Evolutionary conservation across 1,140 invertebrate species (phyloP).

Genomic region (Brachionus rotundiformis): DNA sequence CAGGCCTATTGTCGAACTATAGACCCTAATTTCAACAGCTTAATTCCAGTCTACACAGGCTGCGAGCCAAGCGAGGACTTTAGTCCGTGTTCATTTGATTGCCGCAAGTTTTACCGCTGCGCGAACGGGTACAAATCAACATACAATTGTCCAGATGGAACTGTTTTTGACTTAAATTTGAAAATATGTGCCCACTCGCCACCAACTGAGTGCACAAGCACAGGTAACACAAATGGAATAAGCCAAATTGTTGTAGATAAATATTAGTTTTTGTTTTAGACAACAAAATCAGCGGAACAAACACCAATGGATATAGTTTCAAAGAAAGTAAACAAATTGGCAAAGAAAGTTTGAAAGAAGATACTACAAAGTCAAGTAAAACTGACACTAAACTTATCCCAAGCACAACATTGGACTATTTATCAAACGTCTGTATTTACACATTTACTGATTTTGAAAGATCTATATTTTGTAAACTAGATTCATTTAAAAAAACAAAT

Average conservation of each 20-base stretch:
- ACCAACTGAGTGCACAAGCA: neutral
- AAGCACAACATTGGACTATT: conserved; percentile 19
- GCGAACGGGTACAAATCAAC: conserved; percentile 15
- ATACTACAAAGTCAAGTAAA: neutral
- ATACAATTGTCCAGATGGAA: conserved; percentile 32
- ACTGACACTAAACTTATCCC: neutral
- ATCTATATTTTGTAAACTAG: conserved; percentile 42
- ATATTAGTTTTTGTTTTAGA: conserved; percentile 13
- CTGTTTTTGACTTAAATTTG: neutral
- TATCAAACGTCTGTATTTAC: conserved; percentile 44
- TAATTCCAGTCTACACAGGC: conserved; percentile 19
- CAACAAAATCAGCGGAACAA: neutral
- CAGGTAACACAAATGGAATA: neutral
- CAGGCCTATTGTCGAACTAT: neutral
- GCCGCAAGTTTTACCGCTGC: conserved; percentile 35
- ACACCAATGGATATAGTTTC: conserved; percentile 15
- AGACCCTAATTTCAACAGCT: conserved; percentile 21
- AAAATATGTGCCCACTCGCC: conserved; percentile 8
- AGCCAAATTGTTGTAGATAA: neutral
- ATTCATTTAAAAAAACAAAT: conserved; percentile 29
- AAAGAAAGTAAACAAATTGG: neutral
- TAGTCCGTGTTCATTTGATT: conserved; percentile 5
- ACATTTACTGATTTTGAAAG: conserved; percentile 34
- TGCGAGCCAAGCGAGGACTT: neutral
- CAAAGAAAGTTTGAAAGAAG: neutral